Percentiles rank a stretch among this genome's conserved stretches.
Evolutionary conservation across 2,113 vertebrate species (phyloP).

Genomic region (Fulica atra): DNA sequence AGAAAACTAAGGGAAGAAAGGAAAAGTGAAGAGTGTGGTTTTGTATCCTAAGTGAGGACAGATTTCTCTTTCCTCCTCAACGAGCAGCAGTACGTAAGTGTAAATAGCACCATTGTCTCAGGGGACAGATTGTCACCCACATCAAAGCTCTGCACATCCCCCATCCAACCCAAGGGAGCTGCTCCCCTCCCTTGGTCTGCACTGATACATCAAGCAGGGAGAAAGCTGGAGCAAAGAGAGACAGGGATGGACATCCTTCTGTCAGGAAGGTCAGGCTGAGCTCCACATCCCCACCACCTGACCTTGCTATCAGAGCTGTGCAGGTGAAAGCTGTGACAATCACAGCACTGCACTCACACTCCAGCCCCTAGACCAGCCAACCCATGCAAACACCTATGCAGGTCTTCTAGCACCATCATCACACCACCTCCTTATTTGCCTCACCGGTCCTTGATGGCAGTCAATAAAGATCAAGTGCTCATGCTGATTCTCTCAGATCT

Average conservation of each 20-base stretch:
- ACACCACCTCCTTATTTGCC: background rate
- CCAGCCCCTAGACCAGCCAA: background rate
- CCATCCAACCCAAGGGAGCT: background rate
- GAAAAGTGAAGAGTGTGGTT: background rate
- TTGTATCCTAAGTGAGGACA: background rate
- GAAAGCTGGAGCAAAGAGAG: background rate
- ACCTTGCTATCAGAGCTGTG: background rate
- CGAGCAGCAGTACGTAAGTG: background rate
- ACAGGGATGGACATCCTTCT: background rate
- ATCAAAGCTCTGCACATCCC: background rate
- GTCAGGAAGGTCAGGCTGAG: background rate
- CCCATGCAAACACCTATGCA: background rate
- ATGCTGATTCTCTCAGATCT: background rate
- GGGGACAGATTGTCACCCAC: conserved; percentile 11
- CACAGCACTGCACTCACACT: background rate
- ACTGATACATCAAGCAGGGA: background rate
- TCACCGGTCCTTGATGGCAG: background rate
- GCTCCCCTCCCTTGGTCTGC: background rate
- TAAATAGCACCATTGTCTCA: background rate
- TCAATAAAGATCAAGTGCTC: background rate
- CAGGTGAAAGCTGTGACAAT: background rate
- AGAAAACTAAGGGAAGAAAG: conserved; percentile 12
- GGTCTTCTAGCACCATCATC: background rate
- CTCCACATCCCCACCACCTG: background rate
- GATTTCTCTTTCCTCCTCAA: background rate